These are phyloP conservation scores for Pseudobourletiella spinata DNA, from an alignment of 1,140 invertebrate species.

Conservation along the genomic window DNA sequence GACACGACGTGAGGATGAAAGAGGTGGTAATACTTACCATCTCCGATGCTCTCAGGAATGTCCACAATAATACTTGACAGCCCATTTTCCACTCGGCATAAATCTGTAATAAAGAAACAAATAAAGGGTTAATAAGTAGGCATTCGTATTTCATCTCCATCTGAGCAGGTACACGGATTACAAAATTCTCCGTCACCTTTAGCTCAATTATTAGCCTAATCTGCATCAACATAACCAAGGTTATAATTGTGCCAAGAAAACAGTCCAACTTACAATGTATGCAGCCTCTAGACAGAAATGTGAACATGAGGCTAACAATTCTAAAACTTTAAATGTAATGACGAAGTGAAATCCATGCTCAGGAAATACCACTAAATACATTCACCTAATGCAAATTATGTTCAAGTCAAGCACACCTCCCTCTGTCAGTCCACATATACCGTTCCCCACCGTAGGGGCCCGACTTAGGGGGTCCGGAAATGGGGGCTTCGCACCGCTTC, in stretches of 20 bases:
- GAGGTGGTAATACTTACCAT: slow-evolving; percentile 77
- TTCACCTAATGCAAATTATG: too few relatives aligned
- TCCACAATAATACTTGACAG: slow-evolving; percentile 80
- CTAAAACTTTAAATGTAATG: too few relatives aligned
- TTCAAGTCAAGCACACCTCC: too few relatives aligned
- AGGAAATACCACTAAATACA: too few relatives aligned
- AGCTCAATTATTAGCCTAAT: neutral
- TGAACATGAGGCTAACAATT: too few relatives aligned
- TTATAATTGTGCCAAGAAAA: neutral
- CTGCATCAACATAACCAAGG: neutral
- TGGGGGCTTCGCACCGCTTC: too few relatives aligned
- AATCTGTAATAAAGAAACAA: slow-evolving; percentile 43
- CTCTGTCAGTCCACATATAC: too few relatives aligned
- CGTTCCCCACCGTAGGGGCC: too few relatives aligned
- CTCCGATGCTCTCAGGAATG: slow-evolving; percentile 74
- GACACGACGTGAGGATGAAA: too few relatives aligned
- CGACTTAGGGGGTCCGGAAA: too few relatives aligned
- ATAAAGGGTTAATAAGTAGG: neutral
- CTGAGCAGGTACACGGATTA: neutral
- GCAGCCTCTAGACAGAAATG: neutral
- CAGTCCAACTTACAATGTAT: neutral
- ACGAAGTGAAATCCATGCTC: too few relatives aligned
- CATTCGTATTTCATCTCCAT: too few relatives aligned
- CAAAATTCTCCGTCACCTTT: neutral
- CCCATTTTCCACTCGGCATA: slow-evolving; percentile 71